phyloP scores from a whole-genome alignment of 23 tunicate genomes.

The Ciona savignyi region DNA sequence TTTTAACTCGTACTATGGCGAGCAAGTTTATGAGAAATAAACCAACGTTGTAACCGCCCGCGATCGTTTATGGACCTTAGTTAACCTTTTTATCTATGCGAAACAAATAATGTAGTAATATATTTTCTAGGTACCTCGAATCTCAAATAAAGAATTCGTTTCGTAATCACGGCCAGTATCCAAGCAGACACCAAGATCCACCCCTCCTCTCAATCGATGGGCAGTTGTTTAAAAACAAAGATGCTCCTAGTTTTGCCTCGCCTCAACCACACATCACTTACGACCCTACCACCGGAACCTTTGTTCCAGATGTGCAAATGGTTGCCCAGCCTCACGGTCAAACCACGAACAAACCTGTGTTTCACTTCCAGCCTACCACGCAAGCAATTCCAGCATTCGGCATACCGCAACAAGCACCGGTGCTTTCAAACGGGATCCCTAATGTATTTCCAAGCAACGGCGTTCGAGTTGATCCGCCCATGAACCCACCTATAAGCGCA shows the following conservation, averaged over 20 bases:
- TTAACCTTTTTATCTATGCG: too few relatives aligned
- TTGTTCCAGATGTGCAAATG: conserved; percentile 10
- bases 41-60: too few relatives aligned
- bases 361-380: background rate
- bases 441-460: background rate
- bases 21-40: too few relatives aligned
- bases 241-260: background rate
- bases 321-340: background rate
- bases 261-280: conserved; percentile 15
- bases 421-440: background rate
- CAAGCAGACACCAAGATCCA: background rate
- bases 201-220: conserved; percentile 19
- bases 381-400: background rate
- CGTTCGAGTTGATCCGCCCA: background rate
- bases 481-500: background rate
- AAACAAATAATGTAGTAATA: background rate
- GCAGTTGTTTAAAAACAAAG: conserved; percentile 3
- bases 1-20: too few relatives aligned
- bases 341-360: background rate
- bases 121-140: conserved; percentile 35
- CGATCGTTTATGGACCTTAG: too few relatives aligned
- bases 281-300: conserved; percentile 13
- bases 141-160: conserved; percentile 51
- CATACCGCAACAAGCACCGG: background rate
- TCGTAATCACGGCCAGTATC: conserved; percentile 26